Base-by-base conservation (phyloP, 2,888 invertebrate species). In the Epinotia bilunana region DNA sequence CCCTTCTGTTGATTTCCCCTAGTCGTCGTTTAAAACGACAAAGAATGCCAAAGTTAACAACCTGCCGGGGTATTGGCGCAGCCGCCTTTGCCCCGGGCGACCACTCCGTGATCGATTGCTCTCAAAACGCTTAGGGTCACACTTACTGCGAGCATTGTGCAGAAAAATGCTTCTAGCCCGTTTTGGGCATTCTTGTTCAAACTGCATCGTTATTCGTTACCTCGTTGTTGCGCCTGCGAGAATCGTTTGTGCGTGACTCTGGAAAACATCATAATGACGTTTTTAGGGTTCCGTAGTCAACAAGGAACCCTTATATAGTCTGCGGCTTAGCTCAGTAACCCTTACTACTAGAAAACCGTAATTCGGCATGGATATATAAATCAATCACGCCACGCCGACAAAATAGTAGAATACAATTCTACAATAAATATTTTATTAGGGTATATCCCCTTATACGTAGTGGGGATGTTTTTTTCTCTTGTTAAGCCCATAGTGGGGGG, bases 101-200 rank as follows among this genome's bases (percentile, higher is more conserved):
- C 77, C 78, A 80, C 77, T 78, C 74, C 49, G 79, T 84, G 84
- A 84, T 84, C 79, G 84, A 84, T 84, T 78, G 80, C 80, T 79
- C 79, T 83, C 78, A 75, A 79, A 80, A 83, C 80, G 80, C 80
- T 80, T 77, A 78, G 78, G 73, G 78, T 76, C 78, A 80, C 79
- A 80, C 78, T 83, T 77, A 78, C 72, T 78, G 78, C 77, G 78
- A 74, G 71, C 68, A 74, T 74, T 77, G 75, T 76, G 69, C 77
- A 75, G 77, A 71, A 75, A 78, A 79, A 79, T 76, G 78, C n/a
- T 68, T 43, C 39, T 28, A 23, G n/a, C 57, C 64, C 49, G 53
- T 76, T 76, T 23, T 39, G 18, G 61, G 60, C 72, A 64, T 69
- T 70, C 76, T 55, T 72, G 62, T 78, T 77, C 72, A 76, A 28